Evolutionary conservation across 2,888 invertebrate genomes (phyloP).

Genomic region (Thalpophila matura): DNA sequence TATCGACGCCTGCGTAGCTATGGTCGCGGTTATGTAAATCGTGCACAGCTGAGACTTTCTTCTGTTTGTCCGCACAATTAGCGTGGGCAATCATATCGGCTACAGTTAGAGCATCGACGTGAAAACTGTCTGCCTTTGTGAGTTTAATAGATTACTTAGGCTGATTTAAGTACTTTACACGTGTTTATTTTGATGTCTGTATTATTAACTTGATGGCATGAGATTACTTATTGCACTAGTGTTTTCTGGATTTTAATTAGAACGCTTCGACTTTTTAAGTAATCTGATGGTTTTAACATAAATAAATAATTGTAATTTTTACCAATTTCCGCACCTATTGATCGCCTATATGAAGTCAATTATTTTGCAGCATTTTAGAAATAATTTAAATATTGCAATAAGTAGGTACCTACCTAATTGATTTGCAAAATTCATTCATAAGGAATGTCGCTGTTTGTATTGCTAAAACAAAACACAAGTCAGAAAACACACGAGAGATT

Average conservation of each 20-base stretch:
- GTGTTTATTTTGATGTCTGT: not conserved
- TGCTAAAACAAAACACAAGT: conserved; percentile 12
- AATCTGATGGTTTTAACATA: too few relatives aligned
- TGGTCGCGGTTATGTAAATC: conserved; percentile 73
- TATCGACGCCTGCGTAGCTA: conserved; percentile 48
- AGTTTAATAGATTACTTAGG: conserved; percentile 3
- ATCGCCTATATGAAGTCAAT: too few relatives aligned
- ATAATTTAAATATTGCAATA: conserved; percentile 20
- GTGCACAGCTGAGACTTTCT: conserved; percentile 72
- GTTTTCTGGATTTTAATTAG: too few relatives aligned
- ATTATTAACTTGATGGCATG: too few relatives aligned
- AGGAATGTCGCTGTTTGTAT: conserved; percentile 17
- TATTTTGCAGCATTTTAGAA: too few relatives aligned
- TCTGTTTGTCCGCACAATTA: conserved; percentile 71
- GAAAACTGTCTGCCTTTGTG: conserved; percentile 47
- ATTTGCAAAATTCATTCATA: conserved; percentile 7
- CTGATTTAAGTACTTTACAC: too few relatives aligned
- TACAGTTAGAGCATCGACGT: conserved; percentile 36
- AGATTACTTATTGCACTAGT: too few relatives aligned
- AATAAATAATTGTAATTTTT: too few relatives aligned
- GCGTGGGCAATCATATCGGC: conserved; percentile 61
- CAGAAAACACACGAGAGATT: conserved; percentile 6
- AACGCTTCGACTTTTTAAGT: too few relatives aligned
- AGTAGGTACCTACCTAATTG: too few relatives aligned
- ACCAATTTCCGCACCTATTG: too few relatives aligned